Percentiles rank a stretch among this genome's conserved stretches.
These are phyloP conservation scores for Forbesichthys agassizii DNA, from an alignment of 2,113 vertebrate species.

Conservation along the genomic window DNA sequence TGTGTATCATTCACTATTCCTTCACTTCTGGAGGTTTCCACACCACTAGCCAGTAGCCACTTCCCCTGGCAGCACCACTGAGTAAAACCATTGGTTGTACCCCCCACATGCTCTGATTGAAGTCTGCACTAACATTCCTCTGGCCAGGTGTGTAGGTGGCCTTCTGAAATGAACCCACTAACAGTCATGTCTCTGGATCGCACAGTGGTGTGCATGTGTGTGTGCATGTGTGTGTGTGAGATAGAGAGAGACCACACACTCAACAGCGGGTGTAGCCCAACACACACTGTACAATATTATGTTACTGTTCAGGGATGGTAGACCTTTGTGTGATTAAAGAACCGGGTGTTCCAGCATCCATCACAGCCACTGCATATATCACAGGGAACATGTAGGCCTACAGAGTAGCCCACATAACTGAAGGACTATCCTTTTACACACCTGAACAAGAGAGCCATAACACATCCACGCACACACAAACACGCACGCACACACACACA, in stretches of 20 bases:
- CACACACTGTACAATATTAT: constrained; percentile 16
- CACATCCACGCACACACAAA: neutral
- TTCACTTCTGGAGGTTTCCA: constrained; percentile 38
- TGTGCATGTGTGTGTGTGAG: neutral
- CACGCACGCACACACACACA: neutral
- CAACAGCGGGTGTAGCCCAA: constrained; percentile 18
- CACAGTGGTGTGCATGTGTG: constrained; percentile 2
- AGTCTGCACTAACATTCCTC: constrained; percentile 47
- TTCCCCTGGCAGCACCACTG: constrained; percentile 51
- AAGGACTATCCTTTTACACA: constrained; percentile 38
- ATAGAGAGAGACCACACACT: constrained; percentile 19
- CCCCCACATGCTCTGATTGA: constrained; percentile 50
- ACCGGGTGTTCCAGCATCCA: constrained; percentile 5
- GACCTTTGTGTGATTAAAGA: constrained; percentile 24
- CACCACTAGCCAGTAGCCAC: constrained; percentile 56
- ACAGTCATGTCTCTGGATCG: constrained; percentile 44
- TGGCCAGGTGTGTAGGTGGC: constrained; percentile 62
- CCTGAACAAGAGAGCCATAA: constrained; percentile 9
- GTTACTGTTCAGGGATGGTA: constrained; percentile 37
- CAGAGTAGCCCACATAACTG: constrained; percentile 39
- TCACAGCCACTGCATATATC: neutral
- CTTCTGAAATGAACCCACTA: constrained; percentile 36
- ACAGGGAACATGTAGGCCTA: constrained; percentile 28
- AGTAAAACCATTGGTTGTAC: constrained; percentile 41
- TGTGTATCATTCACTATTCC: constrained; percentile 24